These are phyloP conservation scores for Trachurus trachurus DNA, from an alignment of 2,797 vertebrate species.

Conservation along the genomic window DNA sequence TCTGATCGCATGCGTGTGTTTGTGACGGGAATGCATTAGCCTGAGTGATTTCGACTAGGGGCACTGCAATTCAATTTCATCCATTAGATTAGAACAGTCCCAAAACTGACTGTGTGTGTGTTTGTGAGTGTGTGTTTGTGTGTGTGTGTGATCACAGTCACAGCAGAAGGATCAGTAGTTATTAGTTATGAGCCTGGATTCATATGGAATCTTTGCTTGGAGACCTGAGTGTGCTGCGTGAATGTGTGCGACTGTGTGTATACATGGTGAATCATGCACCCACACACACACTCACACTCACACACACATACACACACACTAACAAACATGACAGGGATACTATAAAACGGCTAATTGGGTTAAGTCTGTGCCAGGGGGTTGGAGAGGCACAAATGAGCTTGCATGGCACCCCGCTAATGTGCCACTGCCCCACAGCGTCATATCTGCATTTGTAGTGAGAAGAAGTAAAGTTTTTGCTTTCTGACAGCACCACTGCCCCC, in stretches of 20 bases:
- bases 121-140: not conserved
- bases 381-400: constrained; percentile 60
- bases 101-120: not conserved
- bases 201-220: constrained; percentile 39
- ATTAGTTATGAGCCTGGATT: constrained; percentile 64
- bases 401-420: constrained; percentile 51
- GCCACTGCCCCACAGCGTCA: constrained; percentile 44
- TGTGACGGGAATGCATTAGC: constrained; percentile 61
- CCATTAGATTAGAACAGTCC: constrained; percentile 68
- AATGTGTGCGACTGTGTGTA: not conserved
- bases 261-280: constrained; percentile 5
- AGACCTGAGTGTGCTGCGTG: constrained; percentile 28
- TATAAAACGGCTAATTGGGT: constrained; percentile 77
- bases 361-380: constrained; percentile 66
- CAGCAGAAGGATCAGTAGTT: constrained; percentile 51
- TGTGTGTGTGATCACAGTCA: not conserved
- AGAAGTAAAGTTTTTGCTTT: constrained; percentile 44
- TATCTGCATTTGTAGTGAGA: constrained; percentile 21
- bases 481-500: constrained; percentile 34
- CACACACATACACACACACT: constrained; percentile 16
- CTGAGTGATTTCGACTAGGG: constrained; percentile 64
- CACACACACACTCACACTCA: constrained; percentile 18
- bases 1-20: constrained; percentile 53
- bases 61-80: constrained; percentile 67
- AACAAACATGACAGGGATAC: constrained; percentile 51